Evolutionary conservation across 2,888 invertebrate species (phyloP).

Genomic region (Amblyteles armatorius): DNA sequence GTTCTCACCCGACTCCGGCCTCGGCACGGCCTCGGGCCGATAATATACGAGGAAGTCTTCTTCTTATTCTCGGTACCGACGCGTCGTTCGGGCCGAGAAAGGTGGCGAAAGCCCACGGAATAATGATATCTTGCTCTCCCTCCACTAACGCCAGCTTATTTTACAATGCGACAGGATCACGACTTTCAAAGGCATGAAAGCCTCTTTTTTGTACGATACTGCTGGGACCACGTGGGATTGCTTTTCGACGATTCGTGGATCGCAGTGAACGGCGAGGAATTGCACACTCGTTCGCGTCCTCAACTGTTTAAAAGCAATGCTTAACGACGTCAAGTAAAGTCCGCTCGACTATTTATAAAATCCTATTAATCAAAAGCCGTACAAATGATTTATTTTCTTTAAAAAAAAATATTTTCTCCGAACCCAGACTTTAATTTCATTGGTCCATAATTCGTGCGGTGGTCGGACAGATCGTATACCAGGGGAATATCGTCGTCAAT

Average conservation of each 20-base stretch:
- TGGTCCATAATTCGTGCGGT: not conserved
- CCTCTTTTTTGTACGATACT: constrained; percentile 13
- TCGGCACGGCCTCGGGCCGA: constrained; percentile 69
- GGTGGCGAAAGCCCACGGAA: constrained; percentile 57
- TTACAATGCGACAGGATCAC: constrained; percentile 52
- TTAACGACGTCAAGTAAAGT: not conserved
- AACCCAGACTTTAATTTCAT: not conserved
- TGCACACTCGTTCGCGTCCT: not conserved
- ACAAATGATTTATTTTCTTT: not conserved
- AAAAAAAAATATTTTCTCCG: not conserved
- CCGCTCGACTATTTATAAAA: not conserved
- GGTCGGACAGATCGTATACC: not conserved
- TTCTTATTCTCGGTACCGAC: constrained; percentile 48
- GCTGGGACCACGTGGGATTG: not conserved
- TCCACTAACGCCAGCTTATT: constrained; percentile 58
- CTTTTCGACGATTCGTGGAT: not conserved
- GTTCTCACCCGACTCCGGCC: constrained; percentile 53
- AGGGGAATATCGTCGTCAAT: not conserved
- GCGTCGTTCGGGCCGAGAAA: constrained; percentile 42
- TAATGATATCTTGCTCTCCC: constrained; percentile 48
- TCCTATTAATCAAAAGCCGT: not conserved
- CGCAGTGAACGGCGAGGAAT: not conserved
- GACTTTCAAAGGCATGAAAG: constrained; percentile 45
- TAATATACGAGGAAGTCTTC: constrained; percentile 66
- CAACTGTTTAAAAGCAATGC: not conserved